Base-by-base conservation (phyloP, 2,888 invertebrate genomes). In the Brenthis ino region DNA sequence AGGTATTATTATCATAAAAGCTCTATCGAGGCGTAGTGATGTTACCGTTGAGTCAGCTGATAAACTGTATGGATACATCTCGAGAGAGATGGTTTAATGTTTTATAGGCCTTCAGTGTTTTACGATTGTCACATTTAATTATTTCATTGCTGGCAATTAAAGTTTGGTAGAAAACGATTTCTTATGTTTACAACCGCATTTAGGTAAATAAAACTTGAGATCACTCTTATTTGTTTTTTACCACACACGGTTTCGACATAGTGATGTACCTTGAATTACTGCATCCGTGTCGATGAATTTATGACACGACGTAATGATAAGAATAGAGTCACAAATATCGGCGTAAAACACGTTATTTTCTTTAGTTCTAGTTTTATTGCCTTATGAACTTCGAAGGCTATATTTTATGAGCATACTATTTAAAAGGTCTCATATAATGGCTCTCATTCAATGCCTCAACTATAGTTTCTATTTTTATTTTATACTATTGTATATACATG, bases 71-170 rank as follows among this genome's bases (percentile, higher is more conserved):
- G 6, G 51, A 16, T 16, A 33, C 79, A 81, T 79, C 72, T 43
- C 37, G 37, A 43, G 67, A 79, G 74, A 79, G 81, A 85, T 80
- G 83, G 83, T 80, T 83, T 88, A 85, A 89, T 89, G 86, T 89
- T 91, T 92, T 91, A 91, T 89, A 79, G 81, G 74, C 74, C 75
- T 77, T 78, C 85, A 82, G 85, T 90, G 89, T 87, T 93, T 92
- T 92, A 93, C 89, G 93, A 90, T 86, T 91, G 91, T 91, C 91
- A 87, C 89, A 87, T 92, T 92, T 92, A 93, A 92, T 93, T 92
- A 92, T 87, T 92, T 90, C 88, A 92, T 91, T 91, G 91, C 86
- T 78, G 81, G 91, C 91, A 90, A 92, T 93, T 90, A 92, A 91
- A 91, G 84, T 91, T 91, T 88, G 84, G 89, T 86, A 83, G 87